Evolutionary conservation across 2,113 vertebrate genomes (phyloP).

Genomic region (Psammodynastes pulverulentus): DNA sequence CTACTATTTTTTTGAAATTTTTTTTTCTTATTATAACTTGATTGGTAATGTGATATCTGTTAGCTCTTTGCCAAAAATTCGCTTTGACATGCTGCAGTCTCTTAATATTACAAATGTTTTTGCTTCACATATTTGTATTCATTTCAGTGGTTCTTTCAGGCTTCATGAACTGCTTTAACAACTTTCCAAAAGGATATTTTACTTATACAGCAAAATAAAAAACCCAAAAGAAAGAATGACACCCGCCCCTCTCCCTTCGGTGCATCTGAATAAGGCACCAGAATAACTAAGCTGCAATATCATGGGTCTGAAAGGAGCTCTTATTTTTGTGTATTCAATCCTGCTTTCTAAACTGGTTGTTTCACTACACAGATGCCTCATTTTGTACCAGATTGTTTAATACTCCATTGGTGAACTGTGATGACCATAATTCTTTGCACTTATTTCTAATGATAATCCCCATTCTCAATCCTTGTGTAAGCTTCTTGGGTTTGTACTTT

Average conservation of each 20-base stretch:
- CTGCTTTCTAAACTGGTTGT: neutral
- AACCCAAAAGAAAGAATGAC: conserved; percentile 23
- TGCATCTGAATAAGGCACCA: conserved; percentile 9
- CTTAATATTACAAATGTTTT: conserved; percentile 21
- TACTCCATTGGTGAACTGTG: neutral
- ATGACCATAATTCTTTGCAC: neutral
- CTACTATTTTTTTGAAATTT: neutral
- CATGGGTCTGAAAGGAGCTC: conserved; percentile 7
- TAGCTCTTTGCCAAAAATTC: conserved; percentile 17
- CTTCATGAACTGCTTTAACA: conserved; percentile 20
- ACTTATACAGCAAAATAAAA: conserved; percentile 4
- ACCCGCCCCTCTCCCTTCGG: neutral
- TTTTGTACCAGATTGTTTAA: conserved; percentile 12
- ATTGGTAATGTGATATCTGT: conserved; percentile 8
- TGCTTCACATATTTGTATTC: conserved; percentile 12
- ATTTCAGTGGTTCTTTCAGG: neutral
- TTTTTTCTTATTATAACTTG: conserved; percentile 22
- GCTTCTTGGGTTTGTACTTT: neutral
- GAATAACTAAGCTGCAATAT: neutral
- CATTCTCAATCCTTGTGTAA: neutral
- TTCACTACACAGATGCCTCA: conserved; percentile 1
- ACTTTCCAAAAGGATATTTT: neutral
- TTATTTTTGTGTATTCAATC: conserved; percentile 19
- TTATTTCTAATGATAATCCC: neutral
- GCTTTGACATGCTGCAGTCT: neutral